Evolutionary conservation across 2,888 invertebrate species (phyloP).

Genomic region (Quadriops clusia): DNA sequence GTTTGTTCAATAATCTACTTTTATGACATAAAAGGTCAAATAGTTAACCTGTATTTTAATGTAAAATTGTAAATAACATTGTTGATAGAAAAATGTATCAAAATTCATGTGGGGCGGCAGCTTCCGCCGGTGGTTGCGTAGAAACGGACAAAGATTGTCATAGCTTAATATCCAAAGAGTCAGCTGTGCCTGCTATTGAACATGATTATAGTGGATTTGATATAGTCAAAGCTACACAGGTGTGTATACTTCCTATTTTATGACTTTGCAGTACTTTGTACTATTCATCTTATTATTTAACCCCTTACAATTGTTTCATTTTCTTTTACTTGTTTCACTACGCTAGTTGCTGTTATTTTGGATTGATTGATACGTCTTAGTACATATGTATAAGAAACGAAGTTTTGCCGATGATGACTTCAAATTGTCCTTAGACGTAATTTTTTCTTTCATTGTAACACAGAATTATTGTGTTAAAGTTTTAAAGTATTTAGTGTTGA

Average conservation of each 20-base stretch:
- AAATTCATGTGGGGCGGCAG: conserved; percentile 60
- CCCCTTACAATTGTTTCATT: too few species aligned
- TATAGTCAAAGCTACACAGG: conserved; percentile 90
- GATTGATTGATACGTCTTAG: too few species aligned
- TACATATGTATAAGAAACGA: too few species aligned
- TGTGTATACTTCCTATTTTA: conserved; percentile 26
- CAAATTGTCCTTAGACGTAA: too few species aligned
- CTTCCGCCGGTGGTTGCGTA: conserved; percentile 48
- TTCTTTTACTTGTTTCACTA: too few species aligned
- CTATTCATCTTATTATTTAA: too few species aligned
- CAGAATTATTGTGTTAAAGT: too few species aligned
- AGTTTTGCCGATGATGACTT: too few species aligned
- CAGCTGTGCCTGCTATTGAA: conserved; percentile 50
- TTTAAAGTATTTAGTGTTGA: too few species aligned
- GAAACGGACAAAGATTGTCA: conserved; percentile 51
- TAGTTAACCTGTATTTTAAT: conserved; percentile 13
- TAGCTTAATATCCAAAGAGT: conserved; percentile 48
- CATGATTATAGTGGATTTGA: conserved; percentile 75
- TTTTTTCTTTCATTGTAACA: too few species aligned
- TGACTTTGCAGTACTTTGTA: too few species aligned
- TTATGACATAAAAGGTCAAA: conserved; percentile 12
- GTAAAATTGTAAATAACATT: conserved; percentile 7
- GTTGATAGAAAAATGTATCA: conserved; percentile 45
- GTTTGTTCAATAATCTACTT: conserved; percentile 11
- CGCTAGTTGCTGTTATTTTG: too few species aligned